These are phyloP conservation scores for Numida meleagris DNA, from an alignment of 2,113 vertebrate genomes.

Conservation along the genomic window DNA sequence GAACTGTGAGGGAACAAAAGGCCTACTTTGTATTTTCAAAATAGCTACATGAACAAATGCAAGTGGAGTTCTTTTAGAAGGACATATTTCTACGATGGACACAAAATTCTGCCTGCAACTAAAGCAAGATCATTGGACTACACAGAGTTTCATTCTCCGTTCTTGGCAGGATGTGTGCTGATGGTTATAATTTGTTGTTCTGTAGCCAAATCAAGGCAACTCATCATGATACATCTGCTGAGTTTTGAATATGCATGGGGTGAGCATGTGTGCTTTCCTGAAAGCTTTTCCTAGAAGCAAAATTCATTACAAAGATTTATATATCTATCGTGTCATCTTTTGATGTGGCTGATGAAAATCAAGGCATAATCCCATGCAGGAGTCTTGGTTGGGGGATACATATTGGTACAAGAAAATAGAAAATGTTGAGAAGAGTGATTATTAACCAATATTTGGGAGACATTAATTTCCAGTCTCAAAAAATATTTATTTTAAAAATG, in stretches of 20 bases:
- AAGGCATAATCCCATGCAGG: background rate
- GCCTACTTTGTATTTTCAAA: background rate
- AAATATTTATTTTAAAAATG: background rate
- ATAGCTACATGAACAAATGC: background rate
- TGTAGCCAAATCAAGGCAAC: slow-evolving; percentile 46
- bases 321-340: background rate
- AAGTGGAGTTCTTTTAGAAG: background rate
- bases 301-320: slow-evolving; percentile 16
- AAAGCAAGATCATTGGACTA: background rate
- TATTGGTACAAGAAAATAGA: background rate
- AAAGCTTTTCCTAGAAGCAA: slow-evolving; percentile 63
- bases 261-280: slow-evolving; percentile 8
- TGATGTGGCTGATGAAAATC: background rate
- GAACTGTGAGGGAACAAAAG: background rate
- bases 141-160: background rate
- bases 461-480: background rate
- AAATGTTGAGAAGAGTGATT: background rate
- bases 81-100: slow-evolving; percentile 2
- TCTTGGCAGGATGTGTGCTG: slow-evolving; percentile 39
- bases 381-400: background rate
- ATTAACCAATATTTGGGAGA: background rate
- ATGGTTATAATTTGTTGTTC: slow-evolving; percentile 60
- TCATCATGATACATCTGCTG: slow-evolving; percentile 46
- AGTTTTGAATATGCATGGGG: slow-evolving; percentile 29
- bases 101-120: background rate